A percentile compares a stretch with the other conserved stretches of the same genome.
phyloP scores from a whole-genome alignment of 2,888 invertebrate species.

The Drosophila lutescens region DNA sequence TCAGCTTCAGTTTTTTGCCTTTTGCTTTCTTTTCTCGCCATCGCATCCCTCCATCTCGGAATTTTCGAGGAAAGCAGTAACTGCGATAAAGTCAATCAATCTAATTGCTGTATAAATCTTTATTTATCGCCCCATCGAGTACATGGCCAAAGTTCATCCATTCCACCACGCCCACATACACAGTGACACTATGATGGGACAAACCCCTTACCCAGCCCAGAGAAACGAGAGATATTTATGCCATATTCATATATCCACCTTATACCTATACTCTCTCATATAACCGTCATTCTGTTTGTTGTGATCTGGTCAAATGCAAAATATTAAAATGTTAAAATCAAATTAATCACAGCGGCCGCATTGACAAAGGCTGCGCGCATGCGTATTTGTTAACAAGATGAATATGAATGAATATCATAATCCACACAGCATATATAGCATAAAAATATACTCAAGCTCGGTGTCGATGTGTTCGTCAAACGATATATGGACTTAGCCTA shows the following conservation, averaged over 20 bases:
- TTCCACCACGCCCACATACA: slow-evolving; percentile 33
- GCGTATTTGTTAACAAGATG: slow-evolving; percentile 75
- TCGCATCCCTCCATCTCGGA: slow-evolving; percentile 24
- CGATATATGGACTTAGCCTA: slow-evolving; percentile 48
- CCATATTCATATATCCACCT: slow-evolving; percentile 59
- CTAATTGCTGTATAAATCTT: slow-evolving; percentile 22
- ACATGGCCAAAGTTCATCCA: slow-evolving; percentile 31
- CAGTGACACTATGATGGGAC: slow-evolving; percentile 42
- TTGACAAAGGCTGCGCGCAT: slow-evolving; percentile 87
- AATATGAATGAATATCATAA: slow-evolving; percentile 58
- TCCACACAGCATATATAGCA: slow-evolving; percentile 33
- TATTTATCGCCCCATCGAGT: slow-evolving; percentile 37
- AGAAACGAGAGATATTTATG: slow-evolving; percentile 55
- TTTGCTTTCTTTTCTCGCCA: slow-evolving; percentile 10
- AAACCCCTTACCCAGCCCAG: slow-evolving; percentile 10
- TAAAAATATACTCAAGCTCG: slow-evolving; percentile 36
- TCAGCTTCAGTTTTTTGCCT: slow-evolving; percentile 19
- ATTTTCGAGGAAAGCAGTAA: slow-evolving; percentile 9
- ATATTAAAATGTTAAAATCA: slow-evolving; percentile 29
- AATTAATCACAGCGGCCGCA: slow-evolving; percentile 85
- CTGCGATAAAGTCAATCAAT: slow-evolving; percentile 21
- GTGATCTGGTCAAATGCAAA: slow-evolving; percentile 68
- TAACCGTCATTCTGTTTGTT: slow-evolving; percentile 50
- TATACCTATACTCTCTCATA: slow-evolving; percentile 35
- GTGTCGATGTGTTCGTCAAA: slow-evolving; percentile 47